These are phyloP conservation scores for Drosophila monieri DNA, from an alignment of 2,888 invertebrate genomes.

Conservation along the genomic window DNA sequence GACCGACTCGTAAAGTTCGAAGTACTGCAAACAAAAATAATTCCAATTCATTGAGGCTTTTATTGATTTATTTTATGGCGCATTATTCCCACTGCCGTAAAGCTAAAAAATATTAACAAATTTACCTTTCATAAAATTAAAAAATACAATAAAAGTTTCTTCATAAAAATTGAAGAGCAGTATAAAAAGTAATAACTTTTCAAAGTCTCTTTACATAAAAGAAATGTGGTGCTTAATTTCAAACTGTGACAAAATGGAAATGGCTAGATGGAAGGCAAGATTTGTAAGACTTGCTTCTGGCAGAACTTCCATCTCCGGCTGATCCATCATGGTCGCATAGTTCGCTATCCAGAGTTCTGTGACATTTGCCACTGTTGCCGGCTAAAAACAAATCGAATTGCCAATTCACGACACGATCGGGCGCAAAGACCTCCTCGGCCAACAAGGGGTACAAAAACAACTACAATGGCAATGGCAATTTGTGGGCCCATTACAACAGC, in stretches of 20 bases:
- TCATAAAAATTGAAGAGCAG: too few species aligned
- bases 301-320: constrained; percentile 6
- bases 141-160: neutral
- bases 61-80: neutral
- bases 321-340: constrained; percentile 22
- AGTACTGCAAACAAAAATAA: neutral
- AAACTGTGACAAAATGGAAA: neutral
- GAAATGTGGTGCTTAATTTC: neutral
- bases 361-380: constrained; percentile 49
- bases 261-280: neutral
- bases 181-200: too few species aligned
- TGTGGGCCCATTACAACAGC: constrained; percentile 73
- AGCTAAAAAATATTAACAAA: neutral
- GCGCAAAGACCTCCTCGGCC: constrained; percentile 58
- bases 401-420: constrained; percentile 65
- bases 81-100: neutral
- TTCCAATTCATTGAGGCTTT: neutral
- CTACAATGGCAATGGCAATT: constrained; percentile 62
- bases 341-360: constrained; percentile 31
- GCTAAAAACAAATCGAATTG: constrained; percentile 48
- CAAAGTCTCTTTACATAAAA: too few species aligned
- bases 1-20: neutral
- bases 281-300: neutral
- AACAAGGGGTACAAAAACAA: constrained; percentile 13
- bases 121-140: neutral